Evolutionary conservation across 2,113 vertebrate genomes (phyloP).

Genomic region (Lonchura striata): DNA sequence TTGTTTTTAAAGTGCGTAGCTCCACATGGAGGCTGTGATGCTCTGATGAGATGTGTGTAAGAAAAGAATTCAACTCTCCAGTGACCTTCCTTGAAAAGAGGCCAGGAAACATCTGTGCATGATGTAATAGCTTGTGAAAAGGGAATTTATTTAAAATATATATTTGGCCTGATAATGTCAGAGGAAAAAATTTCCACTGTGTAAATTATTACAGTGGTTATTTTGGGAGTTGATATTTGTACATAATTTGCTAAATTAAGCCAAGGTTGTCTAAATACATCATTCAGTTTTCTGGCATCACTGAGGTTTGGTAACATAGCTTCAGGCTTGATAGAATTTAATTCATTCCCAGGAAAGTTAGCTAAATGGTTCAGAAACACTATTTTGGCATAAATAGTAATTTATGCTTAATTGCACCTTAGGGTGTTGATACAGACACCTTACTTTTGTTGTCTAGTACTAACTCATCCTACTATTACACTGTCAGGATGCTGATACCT

Average conservation of each 20-base stretch:
- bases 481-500: neutral
- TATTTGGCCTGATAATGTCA: neutral
- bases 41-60: neutral
- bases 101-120: slow-evolving; percentile 34
- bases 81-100: neutral
- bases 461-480: neutral
- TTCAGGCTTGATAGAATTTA: neutral
- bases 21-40: neutral
- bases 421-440: neutral
- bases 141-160: neutral
- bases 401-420: neutral
- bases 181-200: neutral
- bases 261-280: neutral
- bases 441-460: neutral
- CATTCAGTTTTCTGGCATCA: neutral
- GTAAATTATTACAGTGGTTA: neutral
- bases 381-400: neutral
- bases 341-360: neutral
- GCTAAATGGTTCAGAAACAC: neutral
- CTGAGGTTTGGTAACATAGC: neutral
- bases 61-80: neutral
- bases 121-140: neutral
- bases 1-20: neutral
- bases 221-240: neutral
- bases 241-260: neutral